phyloP scores from a whole-genome alignment of 1,140 invertebrate genomes.

The Diorhabda carinulata region DNA sequence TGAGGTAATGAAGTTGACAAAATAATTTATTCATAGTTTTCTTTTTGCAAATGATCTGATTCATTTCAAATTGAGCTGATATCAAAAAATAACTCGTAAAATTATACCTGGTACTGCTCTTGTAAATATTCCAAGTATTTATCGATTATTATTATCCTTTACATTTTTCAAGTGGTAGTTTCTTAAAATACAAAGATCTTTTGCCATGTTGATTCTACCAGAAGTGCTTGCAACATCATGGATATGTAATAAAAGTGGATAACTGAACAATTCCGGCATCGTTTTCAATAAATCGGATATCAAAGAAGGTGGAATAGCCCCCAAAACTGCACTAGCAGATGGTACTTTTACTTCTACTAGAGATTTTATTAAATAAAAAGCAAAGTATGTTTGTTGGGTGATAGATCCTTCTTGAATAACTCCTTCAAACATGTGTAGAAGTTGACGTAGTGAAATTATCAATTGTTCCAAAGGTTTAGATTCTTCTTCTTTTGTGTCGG shows the following conservation, averaged over 20 bases:
- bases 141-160: background rate
- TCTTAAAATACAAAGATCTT: constrained; percentile 74
- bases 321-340: constrained; percentile 70
- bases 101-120: too few species aligned
- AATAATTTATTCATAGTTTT: too few species aligned
- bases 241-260: constrained; percentile 66
- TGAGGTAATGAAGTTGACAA: too few species aligned
- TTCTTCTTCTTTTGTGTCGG: constrained; percentile 54
- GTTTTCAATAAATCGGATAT: constrained; percentile 76
- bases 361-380: constrained; percentile 76
- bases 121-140: background rate
- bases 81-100: too few species aligned
- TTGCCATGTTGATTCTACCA: constrained; percentile 73
- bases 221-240: constrained; percentile 69
- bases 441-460: constrained; percentile 31
- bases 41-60: too few species aligned
- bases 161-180: constrained; percentile 65
- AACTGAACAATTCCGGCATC: constrained; percentile 69
- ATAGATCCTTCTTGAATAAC: constrained; percentile 64
- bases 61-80: too few species aligned
- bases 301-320: constrained; percentile 73
- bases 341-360: constrained; percentile 72
- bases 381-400: constrained; percentile 81
- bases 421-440: constrained; percentile 40
- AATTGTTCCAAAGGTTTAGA: constrained; percentile 49